Evolutionary conservation across 2,113 vertebrate species (phyloP), one percentile per base, ranked within the genome.

Genomic region (Oryzias melastigma): DNA sequence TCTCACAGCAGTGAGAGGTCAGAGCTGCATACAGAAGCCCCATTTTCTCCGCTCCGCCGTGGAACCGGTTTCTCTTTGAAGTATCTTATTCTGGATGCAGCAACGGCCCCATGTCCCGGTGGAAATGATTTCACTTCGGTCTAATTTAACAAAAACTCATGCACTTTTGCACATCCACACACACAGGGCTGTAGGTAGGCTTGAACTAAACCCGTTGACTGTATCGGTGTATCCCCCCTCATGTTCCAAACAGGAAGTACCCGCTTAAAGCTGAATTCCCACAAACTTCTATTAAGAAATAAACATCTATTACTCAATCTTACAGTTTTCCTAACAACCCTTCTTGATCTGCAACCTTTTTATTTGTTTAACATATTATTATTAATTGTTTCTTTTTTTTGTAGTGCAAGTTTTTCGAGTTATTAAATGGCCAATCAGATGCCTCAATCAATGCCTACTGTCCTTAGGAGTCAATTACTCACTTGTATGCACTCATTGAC

Each of bases 31-130:
- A 25, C 18, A 71, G 63, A 73, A 8, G 20, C 48, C 42, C 41
- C 4, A 27, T 55, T 71, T 22, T 35, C 52, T 56, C 49, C 7
- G 50, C 56, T 72, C 43, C 25, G 18, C 40, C 41, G 52, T 58
- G 46, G 24, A 57, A 35, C 43, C 46, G 15, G 7, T 27, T 82
- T 65, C 43, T 73, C 81, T 84, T 82, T 82, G 69, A 84, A 80
- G 58, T 67, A 49, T 80, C 68, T 62, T 57, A 76, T 62, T 75
- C 43, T 66, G 54, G 61, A 83, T 73, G 73, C 68, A 51, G 52
- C 52, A 71, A 63, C 62, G 69, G 24, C 67, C 44, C 14, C 5
- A 50, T 19, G 5, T 69, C 74, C 69, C 75, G 0, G 14, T 42
- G 54, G 85, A 79, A 62, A 79, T 75, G 20, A 73, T 68, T 73